Evolutionary conservation across 2,113 vertebrate species (phyloP).

Genomic region (Aix galericulata): DNA sequence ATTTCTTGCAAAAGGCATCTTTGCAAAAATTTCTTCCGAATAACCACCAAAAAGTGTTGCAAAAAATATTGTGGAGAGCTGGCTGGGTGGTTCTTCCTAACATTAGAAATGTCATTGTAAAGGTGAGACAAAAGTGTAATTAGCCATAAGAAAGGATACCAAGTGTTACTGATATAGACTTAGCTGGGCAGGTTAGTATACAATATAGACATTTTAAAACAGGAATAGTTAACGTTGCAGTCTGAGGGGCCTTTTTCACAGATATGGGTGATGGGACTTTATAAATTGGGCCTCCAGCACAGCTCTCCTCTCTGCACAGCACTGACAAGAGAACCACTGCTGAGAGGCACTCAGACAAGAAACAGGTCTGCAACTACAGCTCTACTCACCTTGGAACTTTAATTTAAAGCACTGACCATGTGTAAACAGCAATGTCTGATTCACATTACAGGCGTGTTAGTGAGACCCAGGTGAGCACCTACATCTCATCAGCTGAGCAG

Average conservation of each 20-base stretch:
- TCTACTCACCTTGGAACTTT: not conserved
- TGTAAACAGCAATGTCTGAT: not conserved
- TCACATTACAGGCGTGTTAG: not conserved
- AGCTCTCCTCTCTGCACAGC: accelerated
- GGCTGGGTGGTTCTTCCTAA: not conserved
- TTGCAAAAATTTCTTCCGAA: not conserved
- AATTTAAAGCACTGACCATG: not conserved
- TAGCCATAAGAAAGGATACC: not conserved
- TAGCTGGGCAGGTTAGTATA: not conserved
- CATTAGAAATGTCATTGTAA: not conserved
- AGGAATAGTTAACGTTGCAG: not conserved
- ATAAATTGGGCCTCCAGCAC: accelerated
- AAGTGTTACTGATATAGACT: not conserved
- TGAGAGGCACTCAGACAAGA: not conserved
- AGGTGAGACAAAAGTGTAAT: not conserved
- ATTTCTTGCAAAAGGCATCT: not conserved
- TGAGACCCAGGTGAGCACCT: not conserved
- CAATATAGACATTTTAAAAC: not conserved
- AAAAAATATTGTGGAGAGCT: not conserved
- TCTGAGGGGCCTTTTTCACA: not conserved
- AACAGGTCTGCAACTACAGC: not conserved
- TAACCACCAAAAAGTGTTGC: not conserved
- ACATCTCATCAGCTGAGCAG: not conserved
- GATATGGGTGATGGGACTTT: not conserved
- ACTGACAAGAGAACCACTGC: not conserved